Evolutionary conservation across 2,888 invertebrate genomes (phyloP).

Genomic region (Ochropacha duplaris): DNA sequence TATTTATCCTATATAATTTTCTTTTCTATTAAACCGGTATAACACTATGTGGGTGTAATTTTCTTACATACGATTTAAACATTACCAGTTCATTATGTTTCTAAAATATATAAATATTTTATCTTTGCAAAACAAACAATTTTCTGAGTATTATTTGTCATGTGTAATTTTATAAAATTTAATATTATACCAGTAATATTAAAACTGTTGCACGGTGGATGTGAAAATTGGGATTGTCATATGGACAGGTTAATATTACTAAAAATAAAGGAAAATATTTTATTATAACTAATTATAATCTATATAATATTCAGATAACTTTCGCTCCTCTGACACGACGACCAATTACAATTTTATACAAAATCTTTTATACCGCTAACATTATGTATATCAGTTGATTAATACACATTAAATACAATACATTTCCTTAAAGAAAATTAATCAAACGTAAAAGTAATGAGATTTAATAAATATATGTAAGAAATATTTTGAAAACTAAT

Average conservation of each 20-base stretch:
- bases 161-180: not conserved
- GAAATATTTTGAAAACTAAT: slow-evolving; percentile 28
- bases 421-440: slow-evolving; percentile 43
- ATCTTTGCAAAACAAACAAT: not conserved
- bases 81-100: not conserved
- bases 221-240: slow-evolving; percentile 37
- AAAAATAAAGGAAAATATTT: slow-evolving; percentile 31
- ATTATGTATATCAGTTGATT: slow-evolving; percentile 31
- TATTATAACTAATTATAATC: slow-evolving; percentile 37
- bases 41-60: not conserved
- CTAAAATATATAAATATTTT: not conserved
- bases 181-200: not conserved
- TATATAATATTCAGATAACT: slow-evolving; percentile 37
- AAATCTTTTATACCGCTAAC: slow-evolving; percentile 25
- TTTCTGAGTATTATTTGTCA: not conserved
- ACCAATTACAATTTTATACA: slow-evolving; percentile 23
- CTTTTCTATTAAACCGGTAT: not conserved
- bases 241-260: slow-evolving; percentile 29
- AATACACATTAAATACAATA: slow-evolving; percentile 48
- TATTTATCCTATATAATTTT: slow-evolving; percentile 62
- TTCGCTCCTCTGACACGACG: slow-evolving; percentile 27
- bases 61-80: not conserved
- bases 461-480: slow-evolving; percentile 38
- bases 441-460: slow-evolving; percentile 47
- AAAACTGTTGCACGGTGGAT: not conserved